Percentiles rank a stretch among this genome's conserved stretches.
phyloP scores from a whole-genome alignment of 64 coral and sea anemone species.

The Porites lutea region DNA sequence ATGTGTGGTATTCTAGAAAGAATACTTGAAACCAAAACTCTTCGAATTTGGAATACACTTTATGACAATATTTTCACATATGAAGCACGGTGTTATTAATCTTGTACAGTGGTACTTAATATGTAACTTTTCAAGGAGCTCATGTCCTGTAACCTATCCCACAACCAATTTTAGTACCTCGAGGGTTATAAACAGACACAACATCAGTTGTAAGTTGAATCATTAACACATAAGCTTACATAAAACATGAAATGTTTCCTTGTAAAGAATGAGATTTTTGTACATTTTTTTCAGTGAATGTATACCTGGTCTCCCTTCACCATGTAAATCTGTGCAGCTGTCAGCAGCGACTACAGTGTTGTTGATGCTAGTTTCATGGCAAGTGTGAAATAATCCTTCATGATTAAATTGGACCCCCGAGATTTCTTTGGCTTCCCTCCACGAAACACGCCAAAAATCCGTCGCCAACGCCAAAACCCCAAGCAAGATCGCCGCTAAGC shows the following conservation, averaged over 20 bases:
- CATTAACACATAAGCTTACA: not conserved
- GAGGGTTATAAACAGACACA: not conserved
- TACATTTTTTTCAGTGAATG: too few species aligned
- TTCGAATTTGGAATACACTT: too few species aligned
- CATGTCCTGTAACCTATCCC: not conserved
- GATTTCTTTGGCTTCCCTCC: constrained; percentile 33
- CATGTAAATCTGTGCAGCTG: constrained; percentile 45
- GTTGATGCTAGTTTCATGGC: constrained; percentile 53
- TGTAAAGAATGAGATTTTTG: too few species aligned
- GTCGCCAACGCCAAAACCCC: constrained; percentile 71
- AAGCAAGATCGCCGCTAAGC: constrained; percentile 67
- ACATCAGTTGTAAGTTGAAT: not conserved
- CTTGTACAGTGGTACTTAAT: not conserved
- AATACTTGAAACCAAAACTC: too few species aligned
- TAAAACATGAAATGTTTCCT: too few species aligned
- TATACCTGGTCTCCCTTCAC: constrained; percentile 48
- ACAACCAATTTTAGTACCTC: not conserved
- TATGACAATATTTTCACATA: too few species aligned
- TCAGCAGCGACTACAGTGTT: constrained; percentile 44
- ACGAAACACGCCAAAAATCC: constrained; percentile 78
- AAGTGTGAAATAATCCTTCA: constrained; percentile 73
- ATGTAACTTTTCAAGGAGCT: not conserved
- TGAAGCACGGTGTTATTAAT: too few species aligned
- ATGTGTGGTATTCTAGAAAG: too few species aligned
- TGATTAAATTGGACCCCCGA: constrained; percentile 46